Percentiles rank a stretch among this genome's conserved stretches.
phyloP scores from a whole-genome alignment of 2,113 vertebrate species.

The Myocastor coypus region DNA sequence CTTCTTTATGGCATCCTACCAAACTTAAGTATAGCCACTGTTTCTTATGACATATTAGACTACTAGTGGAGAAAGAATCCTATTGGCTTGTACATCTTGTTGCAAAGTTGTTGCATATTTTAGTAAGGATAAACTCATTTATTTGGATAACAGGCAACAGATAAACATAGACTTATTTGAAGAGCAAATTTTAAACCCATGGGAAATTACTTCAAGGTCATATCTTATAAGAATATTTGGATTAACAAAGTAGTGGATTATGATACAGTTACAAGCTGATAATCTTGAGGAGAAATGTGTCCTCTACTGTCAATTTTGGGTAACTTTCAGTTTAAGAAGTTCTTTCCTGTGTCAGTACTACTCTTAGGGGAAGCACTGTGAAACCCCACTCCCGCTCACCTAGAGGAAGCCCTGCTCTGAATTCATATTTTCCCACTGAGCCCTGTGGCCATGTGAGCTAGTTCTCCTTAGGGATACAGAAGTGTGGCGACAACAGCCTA shows the following conservation, averaged over 20 bases:
- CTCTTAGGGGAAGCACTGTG: not conserved
- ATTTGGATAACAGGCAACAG: not conserved
- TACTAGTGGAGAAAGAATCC: not conserved
- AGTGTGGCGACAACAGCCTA: not conserved
- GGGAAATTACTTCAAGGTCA: conserved; percentile 9
- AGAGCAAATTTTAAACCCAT: not conserved
- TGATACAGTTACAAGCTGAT: not conserved
- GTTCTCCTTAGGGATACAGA: not conserved
- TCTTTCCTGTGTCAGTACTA: not conserved
- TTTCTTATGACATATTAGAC: conserved; percentile 2
- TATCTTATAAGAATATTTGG: not conserved
- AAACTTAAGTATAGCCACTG: conserved; percentile 14
- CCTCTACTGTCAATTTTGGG: not conserved
- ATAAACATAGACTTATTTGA: conserved; percentile 19
- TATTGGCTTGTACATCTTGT: not conserved
- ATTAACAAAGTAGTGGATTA: not conserved
- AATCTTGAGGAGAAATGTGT: not conserved
- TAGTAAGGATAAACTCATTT: not conserved
- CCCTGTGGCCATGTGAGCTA: not conserved
- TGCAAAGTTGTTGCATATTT: not conserved
- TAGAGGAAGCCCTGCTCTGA: not conserved
- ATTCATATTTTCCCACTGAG: not conserved
- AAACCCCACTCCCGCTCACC: too few relatives aligned
- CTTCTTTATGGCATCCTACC: conserved; percentile 18
- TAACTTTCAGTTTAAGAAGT: not conserved